phyloP scores from a whole-genome alignment of 2,888 invertebrate genomes.

The Oscheius onirici region DNA sequence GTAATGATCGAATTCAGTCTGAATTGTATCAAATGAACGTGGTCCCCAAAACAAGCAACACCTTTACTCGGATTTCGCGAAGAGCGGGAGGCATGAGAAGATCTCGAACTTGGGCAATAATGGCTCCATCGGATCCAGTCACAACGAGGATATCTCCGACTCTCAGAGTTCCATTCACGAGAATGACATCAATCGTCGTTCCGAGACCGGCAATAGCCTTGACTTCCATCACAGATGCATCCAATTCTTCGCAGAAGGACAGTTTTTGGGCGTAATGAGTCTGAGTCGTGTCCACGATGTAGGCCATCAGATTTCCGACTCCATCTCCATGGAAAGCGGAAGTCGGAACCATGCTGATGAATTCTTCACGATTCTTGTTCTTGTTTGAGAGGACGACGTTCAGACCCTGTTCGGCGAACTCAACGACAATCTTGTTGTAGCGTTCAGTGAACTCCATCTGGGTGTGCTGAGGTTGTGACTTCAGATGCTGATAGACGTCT shows the following conservation, averaged over 20 bases:
- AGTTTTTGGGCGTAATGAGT: slow-evolving; percentile 87
- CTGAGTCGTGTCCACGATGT: slow-evolving; percentile 92
- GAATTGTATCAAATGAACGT: slow-evolving; percentile 9
- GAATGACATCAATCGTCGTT: slow-evolving; percentile 97
- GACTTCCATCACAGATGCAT: slow-evolving; percentile 77
- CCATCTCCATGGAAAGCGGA: slow-evolving; percentile 97
- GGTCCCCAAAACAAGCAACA: slow-evolving; percentile 66
- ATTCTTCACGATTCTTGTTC: slow-evolving; percentile 88
- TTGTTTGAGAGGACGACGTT: slow-evolving; percentile 95
- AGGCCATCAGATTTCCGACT: slow-evolving; percentile 91
- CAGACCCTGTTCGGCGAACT: slow-evolving; percentile 94
- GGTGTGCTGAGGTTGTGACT: slow-evolving; percentile 86
- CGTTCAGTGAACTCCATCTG: slow-evolving; percentile 92
- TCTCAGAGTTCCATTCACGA: slow-evolving; percentile 90
- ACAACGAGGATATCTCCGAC: slow-evolving; percentile 94
- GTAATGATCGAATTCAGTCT: slow-evolving; percentile 84
- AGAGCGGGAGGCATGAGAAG: slow-evolving; percentile 97
- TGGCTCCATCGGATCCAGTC: slow-evolving; percentile 97
- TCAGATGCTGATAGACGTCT: slow-evolving; percentile 89
- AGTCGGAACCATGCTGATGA: slow-evolving; percentile 94
- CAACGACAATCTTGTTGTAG: slow-evolving; percentile 85
- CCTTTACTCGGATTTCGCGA: slow-evolving; percentile 95
- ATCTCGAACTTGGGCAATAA: slow-evolving; percentile 94
- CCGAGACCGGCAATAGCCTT: slow-evolving; percentile 96
- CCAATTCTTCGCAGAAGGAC: slow-evolving; percentile 87